Evolutionary conservation across 2,888 invertebrate species (phyloP).

Genomic region (Myopa tessellatipennis): DNA sequence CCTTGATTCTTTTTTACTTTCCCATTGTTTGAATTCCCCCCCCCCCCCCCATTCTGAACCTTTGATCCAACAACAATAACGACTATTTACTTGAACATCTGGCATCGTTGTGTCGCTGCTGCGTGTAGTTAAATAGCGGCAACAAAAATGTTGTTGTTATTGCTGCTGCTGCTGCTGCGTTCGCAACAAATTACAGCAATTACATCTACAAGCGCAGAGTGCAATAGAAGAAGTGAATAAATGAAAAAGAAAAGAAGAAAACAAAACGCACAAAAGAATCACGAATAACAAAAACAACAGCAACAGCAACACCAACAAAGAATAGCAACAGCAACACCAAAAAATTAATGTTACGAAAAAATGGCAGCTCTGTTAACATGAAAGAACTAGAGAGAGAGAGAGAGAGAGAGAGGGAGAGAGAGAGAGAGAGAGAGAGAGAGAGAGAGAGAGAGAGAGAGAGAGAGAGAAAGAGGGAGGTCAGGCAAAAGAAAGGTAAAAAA

Average conservation of each 20-base stretch:
- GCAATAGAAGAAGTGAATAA: not conserved
- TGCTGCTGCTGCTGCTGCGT: not conserved
- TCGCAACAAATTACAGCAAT: slow-evolving; percentile 36
- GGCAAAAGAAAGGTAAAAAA: not conserved
- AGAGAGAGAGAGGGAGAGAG: not conserved
- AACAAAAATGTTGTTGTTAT: slow-evolving; percentile 8
- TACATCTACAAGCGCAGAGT: slow-evolving; percentile 18
- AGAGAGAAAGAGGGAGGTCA: not conserved
- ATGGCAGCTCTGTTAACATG: not conserved
- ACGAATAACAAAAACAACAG: not conserved
- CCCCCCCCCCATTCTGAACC: not conserved
- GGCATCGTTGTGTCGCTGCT: slow-evolving; percentile 13
- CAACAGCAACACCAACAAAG: not conserved
- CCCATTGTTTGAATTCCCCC: not conserved
- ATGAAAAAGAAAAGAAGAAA: not conserved
- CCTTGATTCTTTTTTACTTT: not conserved
- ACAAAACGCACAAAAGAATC: not conserved
- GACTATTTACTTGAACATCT: slow-evolving; percentile 17
- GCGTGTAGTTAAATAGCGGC: slow-evolving; percentile 14
- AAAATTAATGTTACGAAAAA: slow-evolving; percentile 22
- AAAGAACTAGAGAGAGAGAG: not conserved
- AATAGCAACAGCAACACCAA: not conserved
- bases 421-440: not conserved
- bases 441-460: not conserved
- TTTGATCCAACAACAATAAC: not conserved